Evolutionary conservation across 2,888 invertebrate genomes (phyloP), one percentile per base, ranked within the genome.

Genomic region (Aporophyla lueneburgensis): DNA sequence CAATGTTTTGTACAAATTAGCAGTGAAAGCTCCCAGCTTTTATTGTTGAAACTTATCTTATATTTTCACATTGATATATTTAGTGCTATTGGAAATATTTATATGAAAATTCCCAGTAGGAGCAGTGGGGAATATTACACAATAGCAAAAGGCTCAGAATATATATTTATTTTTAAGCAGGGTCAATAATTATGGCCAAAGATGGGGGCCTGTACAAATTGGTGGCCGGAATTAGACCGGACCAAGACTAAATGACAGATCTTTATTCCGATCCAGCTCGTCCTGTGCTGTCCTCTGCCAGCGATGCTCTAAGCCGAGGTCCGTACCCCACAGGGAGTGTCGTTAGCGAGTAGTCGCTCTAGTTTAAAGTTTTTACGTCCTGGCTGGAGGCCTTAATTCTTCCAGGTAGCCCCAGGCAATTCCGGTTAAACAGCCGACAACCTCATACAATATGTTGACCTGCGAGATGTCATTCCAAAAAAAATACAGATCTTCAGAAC

Each of bases 1-100:
- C 67, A 73, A 77, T 78, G 16, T 58, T 84, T 68, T 68, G 56
- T 73, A 83, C 83, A 78, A 86, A 83, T 86, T 83, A 83, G 84
- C 59, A 78, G 27, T 63, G 63, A 69, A 76, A 69, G 65, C 46
- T 65, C 10, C 51, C 53, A 69, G 61, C 12, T 81, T 75, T 71
- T 71, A 63, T 4, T 68, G 67, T 71, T 16, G 2, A 71, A 85
- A 76, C 24, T 72, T 74, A 12, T 71, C 51, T 33, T 51, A 61
- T 40, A 74, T 63, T 84, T 83, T 80, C 40, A 49, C 24, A 56
- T 81, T 76, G 9, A 76, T 40, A 7, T n/a, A 65, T 66, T 27
- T 49, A 33, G 33, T 49, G 19, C 12, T 61, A 75, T 65, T 81
- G 58, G 24, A 7, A n/a, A 4, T n/a, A 46, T 53, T 63, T 12